These are phyloP conservation scores for Neosalanx taihuensis DNA, from an alignment of 2,797 vertebrate genomes.

Conservation along the genomic window DNA sequence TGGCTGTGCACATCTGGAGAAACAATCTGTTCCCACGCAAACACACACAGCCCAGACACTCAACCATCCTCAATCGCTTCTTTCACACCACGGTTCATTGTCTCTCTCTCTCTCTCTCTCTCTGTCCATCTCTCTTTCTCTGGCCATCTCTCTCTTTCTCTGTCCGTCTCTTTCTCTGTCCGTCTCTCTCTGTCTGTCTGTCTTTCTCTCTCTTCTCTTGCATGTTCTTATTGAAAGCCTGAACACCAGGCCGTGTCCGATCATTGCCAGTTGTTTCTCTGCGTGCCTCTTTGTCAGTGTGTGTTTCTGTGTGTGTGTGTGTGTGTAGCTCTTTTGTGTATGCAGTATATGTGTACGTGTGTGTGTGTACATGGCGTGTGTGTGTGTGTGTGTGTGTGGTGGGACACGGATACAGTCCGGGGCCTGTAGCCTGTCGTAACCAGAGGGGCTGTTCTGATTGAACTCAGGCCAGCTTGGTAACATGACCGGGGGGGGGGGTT, in stretches of 20 bases:
- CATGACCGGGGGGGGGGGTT: neutral
- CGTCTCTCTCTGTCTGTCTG: conserved; percentile 43
- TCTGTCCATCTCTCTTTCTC: neutral
- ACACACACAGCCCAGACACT: neutral
- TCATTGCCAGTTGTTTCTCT: conserved; percentile 4
- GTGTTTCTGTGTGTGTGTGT: conserved; percentile 24
- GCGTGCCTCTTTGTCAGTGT: conserved; percentile 1
- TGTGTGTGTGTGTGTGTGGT: neutral
- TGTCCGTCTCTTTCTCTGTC: neutral
- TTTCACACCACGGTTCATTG: neutral
- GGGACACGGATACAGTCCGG: neutral
- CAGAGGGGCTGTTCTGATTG: neutral
- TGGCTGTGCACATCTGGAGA: conserved; percentile 74
- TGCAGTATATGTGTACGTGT: conserved; percentile 14
- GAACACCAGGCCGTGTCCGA: neutral
- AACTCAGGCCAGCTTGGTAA: neutral
- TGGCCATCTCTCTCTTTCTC: neutral
- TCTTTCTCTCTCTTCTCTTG: conserved; percentile 27
- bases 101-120: conserved; percentile 2
- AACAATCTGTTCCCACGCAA: conserved; percentile 58
- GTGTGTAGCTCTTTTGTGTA: neutral
- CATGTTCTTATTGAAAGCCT: conserved; percentile 1
- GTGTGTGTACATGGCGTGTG: neutral
- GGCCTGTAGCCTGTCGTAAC: neutral
- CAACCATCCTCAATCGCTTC: conserved; percentile 9